Conservation (phyloP, 2,797 vertebrate genomes). For the Periparus ater region DNA sequence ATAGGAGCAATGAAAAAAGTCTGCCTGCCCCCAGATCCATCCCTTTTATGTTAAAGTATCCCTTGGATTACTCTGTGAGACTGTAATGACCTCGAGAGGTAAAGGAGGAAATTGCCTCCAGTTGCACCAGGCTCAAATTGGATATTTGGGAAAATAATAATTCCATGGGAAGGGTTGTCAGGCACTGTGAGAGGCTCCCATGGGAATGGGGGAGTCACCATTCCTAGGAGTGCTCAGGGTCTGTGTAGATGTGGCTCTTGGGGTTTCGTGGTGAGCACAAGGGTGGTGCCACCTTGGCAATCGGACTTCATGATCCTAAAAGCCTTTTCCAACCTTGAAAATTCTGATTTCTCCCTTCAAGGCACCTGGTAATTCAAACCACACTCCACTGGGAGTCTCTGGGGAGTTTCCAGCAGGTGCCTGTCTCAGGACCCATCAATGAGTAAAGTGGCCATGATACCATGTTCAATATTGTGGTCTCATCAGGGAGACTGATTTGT, state of each 20-base stretch:
- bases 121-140: background rate
- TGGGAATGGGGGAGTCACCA: background rate
- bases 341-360: background rate
- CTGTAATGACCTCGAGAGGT: background rate
- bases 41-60: no score
- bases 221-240: background rate
- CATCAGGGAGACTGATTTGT: conserved; percentile 3
- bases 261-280: background rate
- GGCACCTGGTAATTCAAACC: background rate
- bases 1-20: background rate
- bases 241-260: background rate
- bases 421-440: background rate
- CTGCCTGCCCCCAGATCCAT: background rate
- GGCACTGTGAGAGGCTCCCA: background rate
- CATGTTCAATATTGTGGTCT: background rate
- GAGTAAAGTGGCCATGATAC: background rate
- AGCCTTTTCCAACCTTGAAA: background rate
- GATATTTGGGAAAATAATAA: background rate
- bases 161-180: background rate
- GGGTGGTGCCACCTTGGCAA: background rate
- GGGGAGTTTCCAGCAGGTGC: background rate
- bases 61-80: background rate
- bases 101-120: background rate
- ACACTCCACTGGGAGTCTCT: background rate
- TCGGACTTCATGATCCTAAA: background rate